A percentile compares a stretch with the other conserved stretches of the same genome.
phyloP scores from a whole-genome alignment of 2,797 vertebrate species.

The Momotus momota region DNA sequence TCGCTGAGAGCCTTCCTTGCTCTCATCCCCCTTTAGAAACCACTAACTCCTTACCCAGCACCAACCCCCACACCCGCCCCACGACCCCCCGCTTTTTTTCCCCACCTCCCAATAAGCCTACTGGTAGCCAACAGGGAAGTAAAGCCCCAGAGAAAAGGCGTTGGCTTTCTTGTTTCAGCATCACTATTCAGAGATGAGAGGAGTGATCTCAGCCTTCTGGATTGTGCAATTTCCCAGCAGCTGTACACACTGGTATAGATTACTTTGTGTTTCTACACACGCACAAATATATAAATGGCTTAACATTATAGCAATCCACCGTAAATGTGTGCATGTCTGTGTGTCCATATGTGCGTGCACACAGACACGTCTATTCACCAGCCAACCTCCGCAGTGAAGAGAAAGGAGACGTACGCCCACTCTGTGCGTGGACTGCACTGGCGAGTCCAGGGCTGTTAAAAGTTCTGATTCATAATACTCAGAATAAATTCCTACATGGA shows the following conservation, averaged over 20 bases:
- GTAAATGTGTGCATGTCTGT: neutral
- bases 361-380: neutral
- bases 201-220: neutral
- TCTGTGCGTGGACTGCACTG: rapidly evolving
- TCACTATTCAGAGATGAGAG: neutral
- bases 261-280: neutral
- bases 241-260: neutral
- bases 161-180: neutral
- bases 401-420: neutral
- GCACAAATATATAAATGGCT: neutral
- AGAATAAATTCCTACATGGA: neutral
- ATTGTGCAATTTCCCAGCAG: neutral
- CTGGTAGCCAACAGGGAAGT: neutral
- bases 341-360: neutral
- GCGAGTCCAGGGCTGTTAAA: neutral
- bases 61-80: no score
- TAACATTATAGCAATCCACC: neutral
- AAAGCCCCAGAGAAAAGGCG: rapidly evolving
- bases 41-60: no score
- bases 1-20: no score
- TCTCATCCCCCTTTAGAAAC: no score
- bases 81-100: no score
- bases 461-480: neutral
- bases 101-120: no score
- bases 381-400: neutral